Conservation (phyloP, 2,797 vertebrate genomes). For the Pristis pectinata region DNA sequence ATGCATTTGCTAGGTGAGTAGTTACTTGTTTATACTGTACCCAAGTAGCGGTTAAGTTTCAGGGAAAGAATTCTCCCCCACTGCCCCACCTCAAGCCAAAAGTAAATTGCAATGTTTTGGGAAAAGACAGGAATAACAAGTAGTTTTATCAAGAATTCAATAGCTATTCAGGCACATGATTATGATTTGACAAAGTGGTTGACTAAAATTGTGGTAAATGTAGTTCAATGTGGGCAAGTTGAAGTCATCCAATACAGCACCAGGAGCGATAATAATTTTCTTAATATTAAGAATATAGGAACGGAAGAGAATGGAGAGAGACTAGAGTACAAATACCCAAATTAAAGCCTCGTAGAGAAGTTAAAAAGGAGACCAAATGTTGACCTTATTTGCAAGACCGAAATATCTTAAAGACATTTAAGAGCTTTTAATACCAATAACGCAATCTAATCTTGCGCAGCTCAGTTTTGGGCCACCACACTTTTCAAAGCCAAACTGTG, state of each 20-base stretch:
- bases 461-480: too few relatives aligned
- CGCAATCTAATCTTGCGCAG: too few relatives aligned
- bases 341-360: background rate
- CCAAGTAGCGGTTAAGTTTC: background rate
- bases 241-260: background rate
- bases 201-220: background rate
- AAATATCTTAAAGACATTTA: background rate
- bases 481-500: too few relatives aligned
- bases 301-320: too few relatives aligned
- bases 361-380: too few relatives aligned
- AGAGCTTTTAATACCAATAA: too few relatives aligned
- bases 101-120: background rate
- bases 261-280: background rate
- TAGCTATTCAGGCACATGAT: background rate
- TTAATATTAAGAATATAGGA: too few relatives aligned
- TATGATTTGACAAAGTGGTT: background rate
- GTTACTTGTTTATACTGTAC: background rate
- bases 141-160: background rate
- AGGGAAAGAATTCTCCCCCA: too few relatives aligned
- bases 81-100: background rate
- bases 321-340: too few relatives aligned
- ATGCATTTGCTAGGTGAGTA: background rate
- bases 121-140: background rate
- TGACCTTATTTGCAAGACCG: too few relatives aligned
- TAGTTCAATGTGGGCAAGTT: background rate